A percentile compares a stretch with the other conserved stretches of the same genome.
These are phyloP conservation scores for Tipula lateralis DNA, from an alignment of 2,888 invertebrate genomes.

Conservation along the genomic window DNA sequence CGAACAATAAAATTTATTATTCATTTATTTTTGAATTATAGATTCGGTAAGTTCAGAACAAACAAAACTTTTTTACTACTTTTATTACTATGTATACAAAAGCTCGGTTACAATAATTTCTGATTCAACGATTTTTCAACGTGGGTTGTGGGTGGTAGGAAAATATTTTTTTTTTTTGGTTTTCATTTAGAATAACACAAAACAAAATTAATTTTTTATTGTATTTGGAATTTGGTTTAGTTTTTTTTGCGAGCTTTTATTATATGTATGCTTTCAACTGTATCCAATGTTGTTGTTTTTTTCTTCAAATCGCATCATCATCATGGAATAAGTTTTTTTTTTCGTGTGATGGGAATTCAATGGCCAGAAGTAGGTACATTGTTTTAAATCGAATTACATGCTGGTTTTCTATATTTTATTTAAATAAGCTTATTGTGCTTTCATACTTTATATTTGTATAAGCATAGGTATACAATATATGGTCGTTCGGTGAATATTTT, in stretches of 20 bases:
- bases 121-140: background rate
- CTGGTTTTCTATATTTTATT: background rate
- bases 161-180: no score
- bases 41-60: background rate
- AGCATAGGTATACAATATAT: background rate
- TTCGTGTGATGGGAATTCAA: background rate
- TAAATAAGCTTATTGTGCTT: slow-evolving; percentile 19
- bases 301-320: background rate
- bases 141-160: background rate
- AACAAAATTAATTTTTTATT: background rate
- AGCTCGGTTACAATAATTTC: background rate
- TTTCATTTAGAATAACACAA: background rate
- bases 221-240: background rate
- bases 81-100: background rate
- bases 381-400: background rate
- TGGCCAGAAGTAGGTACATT: background rate
- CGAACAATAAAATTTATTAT: background rate
- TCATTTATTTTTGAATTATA: background rate
- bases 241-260: background rate
- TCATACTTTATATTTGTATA: background rate
- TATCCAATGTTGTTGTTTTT: background rate
- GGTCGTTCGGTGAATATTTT: background rate
- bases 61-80: background rate
- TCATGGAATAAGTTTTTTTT: background rate
- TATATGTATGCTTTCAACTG: background rate